These are phyloP conservation scores for Mellivora capensis DNA, from an alignment of 2,113 vertebrate species.

Conservation along the genomic window DNA sequence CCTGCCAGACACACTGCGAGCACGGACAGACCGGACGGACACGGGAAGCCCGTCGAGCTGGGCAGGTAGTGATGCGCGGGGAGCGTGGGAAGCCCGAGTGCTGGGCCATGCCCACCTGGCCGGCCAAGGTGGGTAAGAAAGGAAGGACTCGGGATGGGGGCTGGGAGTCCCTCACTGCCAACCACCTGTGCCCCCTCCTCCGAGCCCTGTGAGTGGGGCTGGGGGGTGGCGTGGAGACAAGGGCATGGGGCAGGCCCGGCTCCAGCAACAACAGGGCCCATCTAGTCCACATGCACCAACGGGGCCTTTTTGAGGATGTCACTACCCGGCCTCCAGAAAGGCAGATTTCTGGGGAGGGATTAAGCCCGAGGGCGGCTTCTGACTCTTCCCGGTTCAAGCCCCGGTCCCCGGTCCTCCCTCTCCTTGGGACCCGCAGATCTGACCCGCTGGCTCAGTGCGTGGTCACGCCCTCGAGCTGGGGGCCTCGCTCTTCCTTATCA, in stretches of 20 bases:
- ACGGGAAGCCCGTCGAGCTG: rapidly evolving
- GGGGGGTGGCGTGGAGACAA: rapidly evolving
- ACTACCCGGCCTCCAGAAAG: rapidly evolving
- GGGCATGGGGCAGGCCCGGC: rapidly evolving
- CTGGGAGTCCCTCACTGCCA: background rate
- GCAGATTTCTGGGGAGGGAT: background rate
- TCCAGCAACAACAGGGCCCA: rapidly evolving
- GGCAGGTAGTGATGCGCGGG: rapidly evolving
- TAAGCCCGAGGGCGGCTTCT: rapidly evolving
- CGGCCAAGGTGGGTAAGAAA: rapidly evolving
- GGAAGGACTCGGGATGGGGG: rapidly evolving
- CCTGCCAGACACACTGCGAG: rapidly evolving
- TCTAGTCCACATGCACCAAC: rapidly evolving
- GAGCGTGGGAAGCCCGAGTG: rapidly evolving
- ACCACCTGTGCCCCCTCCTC: rapidly evolving
- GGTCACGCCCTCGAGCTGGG: too few species aligned
- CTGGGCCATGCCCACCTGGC: rapidly evolving
- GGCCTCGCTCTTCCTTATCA: background rate
- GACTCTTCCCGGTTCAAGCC: rapidly evolving
- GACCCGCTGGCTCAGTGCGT: rapidly evolving
- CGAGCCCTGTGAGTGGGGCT: rapidly evolving
- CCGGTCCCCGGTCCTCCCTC: background rate
- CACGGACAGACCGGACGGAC: rapidly evolving
- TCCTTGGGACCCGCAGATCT: rapidly evolving
- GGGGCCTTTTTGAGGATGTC: rapidly evolving